Base-by-base conservation (phyloP, 2,797 vertebrate genomes). In the Tragelaphus eurycerus region DNA sequence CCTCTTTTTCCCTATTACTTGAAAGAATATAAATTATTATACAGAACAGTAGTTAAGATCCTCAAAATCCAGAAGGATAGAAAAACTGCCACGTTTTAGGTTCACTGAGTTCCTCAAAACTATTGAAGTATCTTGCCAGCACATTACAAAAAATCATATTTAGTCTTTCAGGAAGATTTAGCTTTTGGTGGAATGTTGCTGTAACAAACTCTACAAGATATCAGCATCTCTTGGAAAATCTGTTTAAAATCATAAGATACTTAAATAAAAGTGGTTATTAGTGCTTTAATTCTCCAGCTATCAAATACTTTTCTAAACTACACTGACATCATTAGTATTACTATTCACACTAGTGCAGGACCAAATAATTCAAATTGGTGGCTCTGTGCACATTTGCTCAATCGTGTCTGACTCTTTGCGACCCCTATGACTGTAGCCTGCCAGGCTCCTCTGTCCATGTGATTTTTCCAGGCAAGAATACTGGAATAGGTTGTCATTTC, bases 111-210 rank as follows among this genome's bases (percentile, higher is more conserved):
- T 96, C 93, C 43, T 97, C 78, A 97, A 88, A 98, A 98, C 95
- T 97, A 97, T 97, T 96, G 89, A 89, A 93, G 62, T 79, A 64
- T 93, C 86, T 98, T 98, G 96, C 96, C 96, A 98, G 95, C 82
- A 95, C 95, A 95, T 96, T 96, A n/a, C 16, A 17, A 84, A 96
- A 96, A 91, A 90, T 54, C 94, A 48, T 96, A 90, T 96, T 89
- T 97, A 95, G 86, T 96, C 94, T 97, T 96, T 97, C 55, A 59
- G 85, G n/a, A 79, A 95, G 76, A 95, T 96, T 97, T 97, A 90
- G 97, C 54, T 97, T 57, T 89, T 81, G 23, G n/a, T 92, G 86
- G 85, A 97, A 71, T 97, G 71, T 62, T 90, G 48, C 85, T 96
- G 50, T 46, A 76, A 81, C 90, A 78, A 94, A 64, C 64, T 95